Conservation (phyloP, 2,113 vertebrate genomes). For the Hippocampus barbouri region DNA sequence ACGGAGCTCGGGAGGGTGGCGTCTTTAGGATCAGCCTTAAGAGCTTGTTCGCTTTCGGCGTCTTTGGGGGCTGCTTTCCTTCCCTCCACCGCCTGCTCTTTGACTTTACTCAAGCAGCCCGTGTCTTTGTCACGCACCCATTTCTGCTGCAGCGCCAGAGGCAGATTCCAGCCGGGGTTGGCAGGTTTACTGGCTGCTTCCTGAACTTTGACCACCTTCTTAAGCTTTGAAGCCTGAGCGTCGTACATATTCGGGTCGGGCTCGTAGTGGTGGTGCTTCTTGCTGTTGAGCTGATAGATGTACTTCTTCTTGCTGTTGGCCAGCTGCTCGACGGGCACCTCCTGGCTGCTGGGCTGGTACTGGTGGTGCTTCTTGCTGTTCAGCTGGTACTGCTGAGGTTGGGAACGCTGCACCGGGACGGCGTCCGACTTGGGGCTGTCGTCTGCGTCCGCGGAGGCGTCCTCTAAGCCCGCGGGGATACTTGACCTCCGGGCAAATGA, state of each 20-base stretch:
- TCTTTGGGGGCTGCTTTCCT: constrained; percentile 65
- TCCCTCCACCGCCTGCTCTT: constrained; percentile 73
- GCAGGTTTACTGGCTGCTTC: constrained; percentile 67
- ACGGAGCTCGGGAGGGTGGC: constrained; percentile 70
- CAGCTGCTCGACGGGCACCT: constrained; percentile 79
- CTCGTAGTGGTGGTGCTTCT: constrained; percentile 97
- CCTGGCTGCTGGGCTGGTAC: constrained; percentile 89
- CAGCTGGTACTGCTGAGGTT: constrained; percentile 92
- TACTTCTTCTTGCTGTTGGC: constrained; percentile 85
- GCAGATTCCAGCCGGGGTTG: constrained; percentile 76
- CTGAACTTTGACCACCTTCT: constrained; percentile 82
- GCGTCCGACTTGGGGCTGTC: constrained; percentile 77
- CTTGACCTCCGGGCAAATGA: constrained; percentile 93
- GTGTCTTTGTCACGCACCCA: constrained; percentile 84
- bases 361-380: constrained; percentile 98
- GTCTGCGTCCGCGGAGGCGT: constrained; percentile 75
- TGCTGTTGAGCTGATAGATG: constrained; percentile 97
- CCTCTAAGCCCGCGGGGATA: constrained; percentile 85
- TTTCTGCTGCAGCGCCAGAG: constrained; percentile 79
- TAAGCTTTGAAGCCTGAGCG: constrained; percentile 79
- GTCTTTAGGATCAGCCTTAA: constrained; percentile 75
- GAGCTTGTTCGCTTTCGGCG: constrained; percentile 52
- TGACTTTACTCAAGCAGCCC: constrained; percentile 81
- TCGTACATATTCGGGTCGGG: constrained; percentile 95
- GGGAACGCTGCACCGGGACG: constrained; percentile 76